Conservation (phyloP, 2,797 vertebrate genomes). For the Trachops cirrhosus region DNA sequence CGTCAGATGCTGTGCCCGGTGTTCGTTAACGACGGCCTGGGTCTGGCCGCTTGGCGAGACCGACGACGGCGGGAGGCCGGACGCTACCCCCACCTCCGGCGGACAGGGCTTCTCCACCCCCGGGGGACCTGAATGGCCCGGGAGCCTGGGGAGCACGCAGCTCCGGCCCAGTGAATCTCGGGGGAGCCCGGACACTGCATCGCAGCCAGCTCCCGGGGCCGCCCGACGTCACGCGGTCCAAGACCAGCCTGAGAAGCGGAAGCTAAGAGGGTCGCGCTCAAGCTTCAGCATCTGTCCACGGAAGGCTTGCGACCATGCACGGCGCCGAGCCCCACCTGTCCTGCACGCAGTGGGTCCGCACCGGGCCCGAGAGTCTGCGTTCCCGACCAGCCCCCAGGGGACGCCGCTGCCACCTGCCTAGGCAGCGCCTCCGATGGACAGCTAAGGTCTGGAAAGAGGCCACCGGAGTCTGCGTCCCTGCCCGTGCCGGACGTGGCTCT, state of each 20-base stretch:
- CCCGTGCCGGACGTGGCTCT: rapidly evolving
- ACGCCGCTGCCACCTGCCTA: rapidly evolving
- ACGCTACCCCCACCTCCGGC: rapidly evolving
- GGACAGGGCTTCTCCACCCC: neutral
- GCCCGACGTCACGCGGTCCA: rapidly evolving
- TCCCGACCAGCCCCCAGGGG: neutral
- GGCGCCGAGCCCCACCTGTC: rapidly evolving
- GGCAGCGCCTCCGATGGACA: rapidly evolving
- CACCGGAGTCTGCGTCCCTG: neutral
- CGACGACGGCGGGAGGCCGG: rapidly evolving
- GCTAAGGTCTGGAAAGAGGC: neutral
- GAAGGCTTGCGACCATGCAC: rapidly evolving
- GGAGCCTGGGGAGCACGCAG: rapidly evolving
- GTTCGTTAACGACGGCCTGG: neutral
- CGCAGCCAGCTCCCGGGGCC: neutral
- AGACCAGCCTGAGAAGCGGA: neutral
- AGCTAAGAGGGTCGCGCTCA: rapidly evolving
- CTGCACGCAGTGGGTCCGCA: too few species aligned
- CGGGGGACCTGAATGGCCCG: rapidly evolving
- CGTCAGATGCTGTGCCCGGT: neutral
- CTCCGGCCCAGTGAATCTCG: rapidly evolving
- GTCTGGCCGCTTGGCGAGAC: too few species aligned
- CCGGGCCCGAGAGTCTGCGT: neutral
- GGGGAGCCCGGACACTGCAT: neutral
- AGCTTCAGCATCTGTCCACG: rapidly evolving